These are phyloP conservation scores for Dreissena rostriformis DNA, from an alignment of 1,140 invertebrate genomes.

Conservation along the genomic window DNA sequence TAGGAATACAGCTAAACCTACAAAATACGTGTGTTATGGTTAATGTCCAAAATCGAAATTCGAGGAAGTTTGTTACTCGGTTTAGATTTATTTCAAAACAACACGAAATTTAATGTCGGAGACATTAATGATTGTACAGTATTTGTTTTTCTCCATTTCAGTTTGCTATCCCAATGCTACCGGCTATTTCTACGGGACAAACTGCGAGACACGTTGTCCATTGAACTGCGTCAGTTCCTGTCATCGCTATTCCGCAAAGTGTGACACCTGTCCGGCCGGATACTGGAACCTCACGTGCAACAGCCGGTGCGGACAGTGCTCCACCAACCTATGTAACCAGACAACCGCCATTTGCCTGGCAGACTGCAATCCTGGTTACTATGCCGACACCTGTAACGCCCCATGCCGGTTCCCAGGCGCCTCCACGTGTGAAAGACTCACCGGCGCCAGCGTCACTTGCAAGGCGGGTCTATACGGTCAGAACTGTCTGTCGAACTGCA, in stretches of 20 bases:
- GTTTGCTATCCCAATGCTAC: not conserved
- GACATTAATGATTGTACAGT: too few species aligned
- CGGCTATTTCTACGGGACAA: not conserved
- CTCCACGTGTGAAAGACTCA: constrained; percentile 11
- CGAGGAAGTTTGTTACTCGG: too few species aligned
- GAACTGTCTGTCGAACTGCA: constrained; percentile 16
- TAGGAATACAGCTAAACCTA: too few species aligned
- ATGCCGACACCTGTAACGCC: not conserved
- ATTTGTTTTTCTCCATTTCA: too few species aligned
- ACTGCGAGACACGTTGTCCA: constrained; percentile 25
- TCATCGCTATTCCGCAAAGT: constrained; percentile 3
- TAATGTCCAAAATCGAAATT: too few species aligned
- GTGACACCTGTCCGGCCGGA: constrained; percentile 20
- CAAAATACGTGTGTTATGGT: too few species aligned
- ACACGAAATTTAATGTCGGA: too few species aligned
- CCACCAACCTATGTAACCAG: constrained; percentile 17
- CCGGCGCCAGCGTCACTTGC: constrained; percentile 16
- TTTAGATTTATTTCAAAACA: too few species aligned
- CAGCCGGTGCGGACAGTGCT: constrained; percentile 16
- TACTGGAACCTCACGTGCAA: constrained; percentile 6
- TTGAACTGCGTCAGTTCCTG: constrained; percentile 6
- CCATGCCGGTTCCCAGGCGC: not conserved
- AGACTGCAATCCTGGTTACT: constrained; percentile 33
- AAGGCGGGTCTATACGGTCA: constrained; percentile 20
- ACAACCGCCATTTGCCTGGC: not conserved